These are phyloP conservation scores for Himalopsyche anomala DNA, from an alignment of 2,888 invertebrate species.

Conservation along the genomic window DNA sequence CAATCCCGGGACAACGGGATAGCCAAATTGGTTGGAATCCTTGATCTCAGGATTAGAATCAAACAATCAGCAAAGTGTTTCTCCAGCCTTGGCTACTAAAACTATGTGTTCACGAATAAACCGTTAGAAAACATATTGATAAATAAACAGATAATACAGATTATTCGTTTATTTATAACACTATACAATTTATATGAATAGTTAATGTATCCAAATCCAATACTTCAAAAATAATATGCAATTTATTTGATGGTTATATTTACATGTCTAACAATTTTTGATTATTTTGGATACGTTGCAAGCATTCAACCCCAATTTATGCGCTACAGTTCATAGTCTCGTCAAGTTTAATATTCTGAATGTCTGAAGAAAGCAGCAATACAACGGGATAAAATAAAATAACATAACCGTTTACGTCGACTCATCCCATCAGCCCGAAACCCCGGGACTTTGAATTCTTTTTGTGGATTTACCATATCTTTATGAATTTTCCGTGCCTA, in stretches of 20 bases:
- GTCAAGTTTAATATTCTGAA: slow-evolving; percentile 30
- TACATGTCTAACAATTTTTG: neutral
- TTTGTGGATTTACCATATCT: slow-evolving; percentile 50
- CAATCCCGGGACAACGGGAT: too few species aligned
- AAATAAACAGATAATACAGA: too few species aligned
- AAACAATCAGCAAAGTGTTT: neutral
- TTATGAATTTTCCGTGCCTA: slow-evolving; percentile 60
- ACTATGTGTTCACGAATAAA: too few species aligned
- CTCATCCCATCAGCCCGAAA: neutral
- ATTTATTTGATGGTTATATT: slow-evolving; percentile 37
- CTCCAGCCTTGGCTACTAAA: too few species aligned
- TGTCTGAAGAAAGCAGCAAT: slow-evolving; percentile 14
- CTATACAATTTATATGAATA: too few species aligned
- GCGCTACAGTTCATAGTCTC: neutral
- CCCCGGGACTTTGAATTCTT: slow-evolving; percentile 40
- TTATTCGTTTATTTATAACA: too few species aligned
- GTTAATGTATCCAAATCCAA: neutral
- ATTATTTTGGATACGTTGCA: neutral
- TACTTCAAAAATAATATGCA: slow-evolving; percentile 44
- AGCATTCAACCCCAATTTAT: slow-evolving; percentile 5
- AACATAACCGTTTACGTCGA: slow-evolving; percentile 26
- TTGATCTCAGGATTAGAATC: neutral
- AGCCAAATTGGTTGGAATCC: too few species aligned
- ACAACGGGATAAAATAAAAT: slow-evolving; percentile 34
- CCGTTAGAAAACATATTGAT: too few species aligned